Base-by-base conservation (phyloP, 2,113 vertebrate genomes). In the Festucalex cinctus region DNA sequence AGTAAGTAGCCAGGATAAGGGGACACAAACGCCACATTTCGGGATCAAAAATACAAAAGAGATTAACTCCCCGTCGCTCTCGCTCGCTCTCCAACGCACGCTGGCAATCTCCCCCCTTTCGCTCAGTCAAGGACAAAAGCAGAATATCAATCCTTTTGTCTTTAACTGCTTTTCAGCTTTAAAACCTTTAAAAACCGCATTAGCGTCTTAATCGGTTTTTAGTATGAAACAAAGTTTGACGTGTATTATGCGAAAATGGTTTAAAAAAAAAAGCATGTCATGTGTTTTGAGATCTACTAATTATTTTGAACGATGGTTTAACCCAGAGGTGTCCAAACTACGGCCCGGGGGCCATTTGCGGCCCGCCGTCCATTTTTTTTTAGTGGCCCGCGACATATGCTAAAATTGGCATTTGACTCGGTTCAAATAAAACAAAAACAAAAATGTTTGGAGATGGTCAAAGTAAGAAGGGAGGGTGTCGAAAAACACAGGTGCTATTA, bases 1-100 rank as follows among this genome's bases (percentile, higher is more conserved):
- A 82, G 82, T 86, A 83, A 88, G 85, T 88, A 84, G 88, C 89
- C 77, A 59, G 76, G 84, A 86, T 89, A 80, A 83, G 68, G 68
- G 84, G 75, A 89, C 74, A 81, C 71, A 89, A 84, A 71, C 84
- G 74, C 82, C 86, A 87, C 88, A 88, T 91, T 91, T 90, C 86
- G 78, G 88, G 87, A 89, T 89, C 76, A 91, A 88, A 91, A 88
- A 83, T 79, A 89, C 78, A 89, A 89, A 86, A 89, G 89, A 80
- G 85, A 88, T 88, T 85, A 88, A 84, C 67, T 82, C 74, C 68
- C 71, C 69, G 74, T 84, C 65, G 48, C 69, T 76, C 65, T 36
- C 43, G 53, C 69, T 22, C 61, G 28, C 8, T 22, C 32, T 19
- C 5, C 66, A 57, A 57, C 65, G n/a, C 68, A 67, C 73, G 53